Conservation (phyloP, 2,797 vertebrate genomes). For the Melopsittacus undulatus region DNA sequence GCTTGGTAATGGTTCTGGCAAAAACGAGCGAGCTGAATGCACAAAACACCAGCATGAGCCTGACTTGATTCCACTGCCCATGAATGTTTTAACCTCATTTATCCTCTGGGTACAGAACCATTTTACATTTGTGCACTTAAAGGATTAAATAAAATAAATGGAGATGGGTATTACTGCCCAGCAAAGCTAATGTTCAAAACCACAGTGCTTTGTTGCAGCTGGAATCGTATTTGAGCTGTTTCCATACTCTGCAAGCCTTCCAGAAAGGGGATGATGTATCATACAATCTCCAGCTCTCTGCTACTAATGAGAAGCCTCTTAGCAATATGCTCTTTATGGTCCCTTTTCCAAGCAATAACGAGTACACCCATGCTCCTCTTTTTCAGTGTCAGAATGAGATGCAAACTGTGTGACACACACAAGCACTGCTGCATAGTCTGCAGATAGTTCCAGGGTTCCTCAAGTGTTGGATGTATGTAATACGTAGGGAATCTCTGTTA, state of each 20-base stretch:
- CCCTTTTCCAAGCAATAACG: background rate
- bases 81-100: slow-evolving; percentile 68
- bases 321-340: background rate
- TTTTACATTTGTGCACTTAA: slow-evolving; percentile 38
- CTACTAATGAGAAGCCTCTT: background rate
- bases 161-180: slow-evolving; percentile 20
- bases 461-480: background rate
- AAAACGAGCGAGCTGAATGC: background rate
- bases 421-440: slow-evolving; percentile 21
- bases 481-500: fast-evolving
- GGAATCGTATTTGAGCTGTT: background rate
- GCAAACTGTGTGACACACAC: background rate
- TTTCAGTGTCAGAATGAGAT: background rate
- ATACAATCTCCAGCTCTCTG: background rate
- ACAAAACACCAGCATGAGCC: background rate
- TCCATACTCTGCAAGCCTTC: background rate
- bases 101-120: slow-evolving; percentile 26
- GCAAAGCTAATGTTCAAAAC: slow-evolving; percentile 22
- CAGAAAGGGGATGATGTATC: slow-evolving; percentile 34
- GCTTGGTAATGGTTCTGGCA: slow-evolving; percentile 41
- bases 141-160: slow-evolving; percentile 61
- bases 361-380: background rate
- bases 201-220: background rate
- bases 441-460: background rate
- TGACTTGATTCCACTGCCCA: slow-evolving; percentile 25